Evolutionary conservation across 2,888 invertebrate genomes (phyloP).

Genomic region (Lepeophtheirus nordmannii): DNA sequence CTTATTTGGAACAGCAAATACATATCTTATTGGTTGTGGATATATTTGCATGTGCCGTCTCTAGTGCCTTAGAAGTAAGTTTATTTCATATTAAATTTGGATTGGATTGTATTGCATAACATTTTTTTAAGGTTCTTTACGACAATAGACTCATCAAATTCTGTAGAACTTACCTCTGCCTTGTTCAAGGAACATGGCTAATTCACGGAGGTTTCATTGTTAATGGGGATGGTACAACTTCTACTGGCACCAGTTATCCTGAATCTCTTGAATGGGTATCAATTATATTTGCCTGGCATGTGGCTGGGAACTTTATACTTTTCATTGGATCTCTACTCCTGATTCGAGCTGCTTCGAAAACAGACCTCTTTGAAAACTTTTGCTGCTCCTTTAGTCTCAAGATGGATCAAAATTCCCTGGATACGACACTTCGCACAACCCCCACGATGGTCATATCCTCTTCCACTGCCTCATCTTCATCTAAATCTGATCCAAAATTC

Average conservation of each 20-base stretch:
- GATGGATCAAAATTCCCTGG: background rate
- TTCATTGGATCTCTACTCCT: conserved; percentile 25
- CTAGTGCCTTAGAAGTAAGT: conserved; percentile 28
- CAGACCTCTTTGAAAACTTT: background rate
- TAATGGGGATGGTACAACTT: conserved; percentile 27
- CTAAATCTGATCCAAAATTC: background rate
- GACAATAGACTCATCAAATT: conserved; percentile 29
- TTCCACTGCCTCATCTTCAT: background rate
- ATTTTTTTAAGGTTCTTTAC: conserved; percentile 25
- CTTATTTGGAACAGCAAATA: conserved; percentile 29
- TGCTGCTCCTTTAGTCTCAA: background rate
- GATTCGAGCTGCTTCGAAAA: background rate
- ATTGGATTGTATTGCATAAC: background rate
- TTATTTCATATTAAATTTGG: background rate
- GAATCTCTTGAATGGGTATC: conserved; percentile 29
- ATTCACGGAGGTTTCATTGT: conserved; percentile 30
- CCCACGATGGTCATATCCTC: background rate
- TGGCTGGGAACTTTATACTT: conserved; percentile 28
- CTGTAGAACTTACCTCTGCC: conserved; percentile 28
- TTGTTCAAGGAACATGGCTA: conserved; percentile 30
- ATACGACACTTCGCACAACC: background rate
- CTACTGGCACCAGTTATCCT: conserved; percentile 28
- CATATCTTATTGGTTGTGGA: conserved; percentile 26
- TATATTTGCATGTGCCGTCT: conserved; percentile 29
- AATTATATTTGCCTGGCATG: conserved; percentile 29